Evolutionary conservation across 37 sponge, comb jelly and placozoan species (phyloP), one percentile per base, ranked within the genome.

Genomic region (Theonella swinhoei): DNA sequence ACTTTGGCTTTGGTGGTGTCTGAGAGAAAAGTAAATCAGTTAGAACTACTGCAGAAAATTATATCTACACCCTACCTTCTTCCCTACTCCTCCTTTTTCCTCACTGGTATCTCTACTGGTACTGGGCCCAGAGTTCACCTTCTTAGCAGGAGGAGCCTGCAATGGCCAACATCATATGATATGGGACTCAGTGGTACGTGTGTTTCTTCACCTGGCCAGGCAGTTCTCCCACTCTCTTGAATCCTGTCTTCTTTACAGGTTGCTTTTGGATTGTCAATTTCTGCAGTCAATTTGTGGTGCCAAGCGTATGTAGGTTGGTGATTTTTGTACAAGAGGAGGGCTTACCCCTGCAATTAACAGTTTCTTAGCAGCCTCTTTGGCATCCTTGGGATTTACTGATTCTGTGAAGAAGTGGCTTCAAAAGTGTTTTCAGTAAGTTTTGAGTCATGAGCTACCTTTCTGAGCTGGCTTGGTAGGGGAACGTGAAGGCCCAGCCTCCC

Each of bases 191-290:
- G n/a, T n/a, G n/a, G n/a, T n/a, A n/a, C n/a, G n/a, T n/a, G n/a
- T n/a, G n/a, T n/a, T n/a, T 23, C 29, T 29, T 74, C 62, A 85
- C 85, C 74, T 86, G 68, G 1, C 75, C 75, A 62, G 84, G 84
- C 24, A 67, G 76, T 29, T 91, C 82, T 1, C 92, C 92, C 19
- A 91, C 92, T 81, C 88, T 72, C 67, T 91, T 91, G 83, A 91
- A 91, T 17, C 92, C 92, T 34, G 68, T 84, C 41, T 37, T 38
- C 39, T 87, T 91, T 19, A 42, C 64, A 68, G 84, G 66, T 64
- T 74, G 14, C 62, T 87, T 87, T 41, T 91, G 19, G 38, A 91
- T 79, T 5, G 59, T 67, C 78, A 87, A 34, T 68, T 87, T 87
- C 91, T 86, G 47, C 36, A 31, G 25, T 66, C 43, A 74, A 41